Evolutionary conservation across 2,888 invertebrate species (phyloP).

Genomic region (Allacma fusca): DNA sequence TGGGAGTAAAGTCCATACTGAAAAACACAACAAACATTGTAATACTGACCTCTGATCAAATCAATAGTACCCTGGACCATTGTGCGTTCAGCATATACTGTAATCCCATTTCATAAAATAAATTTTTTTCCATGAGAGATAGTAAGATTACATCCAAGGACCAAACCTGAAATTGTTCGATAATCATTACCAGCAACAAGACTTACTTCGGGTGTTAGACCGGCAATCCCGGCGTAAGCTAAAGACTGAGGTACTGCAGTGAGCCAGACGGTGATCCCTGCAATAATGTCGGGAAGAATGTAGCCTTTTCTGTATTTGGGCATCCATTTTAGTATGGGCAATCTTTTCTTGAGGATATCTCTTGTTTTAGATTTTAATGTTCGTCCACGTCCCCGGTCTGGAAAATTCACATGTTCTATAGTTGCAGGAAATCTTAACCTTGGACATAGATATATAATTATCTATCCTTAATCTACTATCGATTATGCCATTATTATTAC

Average conservation of each 20-base stretch:
- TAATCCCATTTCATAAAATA: too few species aligned
- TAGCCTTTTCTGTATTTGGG: conserved; percentile 77
- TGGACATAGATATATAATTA: too few species aligned
- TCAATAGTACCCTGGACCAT: too few species aligned
- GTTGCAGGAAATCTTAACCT: too few species aligned
- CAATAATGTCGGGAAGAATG: conserved; percentile 85
- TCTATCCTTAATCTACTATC: too few species aligned
- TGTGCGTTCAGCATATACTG: too few species aligned
- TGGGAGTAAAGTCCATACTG: conserved; percentile 48
- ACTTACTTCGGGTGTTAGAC: conserved; percentile 46
- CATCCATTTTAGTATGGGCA: conserved; percentile 80
- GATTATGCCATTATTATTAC: too few species aligned
- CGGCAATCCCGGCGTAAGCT: conserved; percentile 66
- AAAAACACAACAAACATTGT: not conserved
- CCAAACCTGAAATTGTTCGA: too few species aligned
- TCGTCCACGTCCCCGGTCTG: conserved; percentile 30
- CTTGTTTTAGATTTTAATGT: conserved; percentile 37
- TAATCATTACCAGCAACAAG: too few species aligned
- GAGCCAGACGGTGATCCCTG: conserved; percentile 89
- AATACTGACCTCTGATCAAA: too few species aligned
- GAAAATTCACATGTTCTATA: not conserved
- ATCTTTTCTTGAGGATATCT: conserved; percentile 43
- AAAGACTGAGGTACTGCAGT: conserved; percentile 93
- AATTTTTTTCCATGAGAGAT: too few species aligned
- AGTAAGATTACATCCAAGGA: too few species aligned